Conservation (phyloP, 2,113 vertebrate genomes). For the Phrynosoma blainvillii region DNA sequence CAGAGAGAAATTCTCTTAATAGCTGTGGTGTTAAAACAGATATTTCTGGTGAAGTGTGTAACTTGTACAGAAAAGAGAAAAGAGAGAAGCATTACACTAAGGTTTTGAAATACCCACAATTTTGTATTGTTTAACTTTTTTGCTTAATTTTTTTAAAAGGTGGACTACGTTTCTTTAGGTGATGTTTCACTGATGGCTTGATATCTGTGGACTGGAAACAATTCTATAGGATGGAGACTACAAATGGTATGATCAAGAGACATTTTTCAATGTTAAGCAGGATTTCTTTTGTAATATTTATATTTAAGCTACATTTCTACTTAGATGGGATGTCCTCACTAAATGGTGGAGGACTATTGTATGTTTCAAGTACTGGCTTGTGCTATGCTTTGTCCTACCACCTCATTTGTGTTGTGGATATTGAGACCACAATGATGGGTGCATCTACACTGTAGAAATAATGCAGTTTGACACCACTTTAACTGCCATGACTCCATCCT, state of each 20-base stretch:
- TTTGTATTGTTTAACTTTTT: not conserved
- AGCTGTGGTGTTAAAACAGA: not conserved
- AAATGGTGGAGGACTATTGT: not conserved
- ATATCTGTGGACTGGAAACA: not conserved
- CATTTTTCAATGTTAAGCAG: not conserved
- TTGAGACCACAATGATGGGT: too few species aligned
- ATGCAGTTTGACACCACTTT: too few species aligned
- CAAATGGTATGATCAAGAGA: constrained; percentile 81
- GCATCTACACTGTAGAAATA: too few species aligned
- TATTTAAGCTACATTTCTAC: not conserved
- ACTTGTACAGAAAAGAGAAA: not conserved
- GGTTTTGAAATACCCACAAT: not conserved
- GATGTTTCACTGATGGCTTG: constrained; percentile 62
- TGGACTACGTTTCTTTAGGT: constrained; percentile 26
- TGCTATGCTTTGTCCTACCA: not conserved
- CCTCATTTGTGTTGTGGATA: too few species aligned
- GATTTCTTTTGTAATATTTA: not conserved
- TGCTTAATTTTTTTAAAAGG: constrained; percentile 32
- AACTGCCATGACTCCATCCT: too few species aligned
- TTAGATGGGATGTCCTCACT: not conserved
- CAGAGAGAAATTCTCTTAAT: not conserved
- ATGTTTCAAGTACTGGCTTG: not conserved
- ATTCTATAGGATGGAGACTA: constrained; percentile 86
- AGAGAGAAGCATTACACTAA: not conserved
- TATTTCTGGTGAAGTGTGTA: not conserved